Base-by-base conservation (phyloP, 2,113 vertebrate species). In the Marcusenius ussheri region DNA sequence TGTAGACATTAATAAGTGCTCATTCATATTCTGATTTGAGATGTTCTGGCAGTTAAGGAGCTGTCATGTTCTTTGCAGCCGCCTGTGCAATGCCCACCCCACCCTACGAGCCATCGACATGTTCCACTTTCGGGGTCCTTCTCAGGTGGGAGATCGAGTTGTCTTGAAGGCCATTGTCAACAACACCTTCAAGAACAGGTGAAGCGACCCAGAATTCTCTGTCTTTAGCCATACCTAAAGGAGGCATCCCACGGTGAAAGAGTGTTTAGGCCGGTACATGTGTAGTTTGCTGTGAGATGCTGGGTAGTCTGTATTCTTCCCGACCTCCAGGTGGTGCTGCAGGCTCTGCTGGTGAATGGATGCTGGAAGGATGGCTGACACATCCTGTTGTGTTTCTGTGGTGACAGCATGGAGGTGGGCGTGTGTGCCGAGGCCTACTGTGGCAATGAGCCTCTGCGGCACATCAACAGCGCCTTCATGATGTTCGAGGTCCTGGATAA, bases 391-490 rank as follows among this genome's bases (percentile, higher is more conserved):
- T 9, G 9, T 42, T n/a, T 13, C 10, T 62, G 39, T 89, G 51
- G n/a, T 51, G 91, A 7, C 92, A 99, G 98, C 95, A 98, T 99
- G 98, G 98, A 99, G 95, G 98, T 99, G 91, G 98, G 98, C 0
- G 98, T 99, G 89, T 97, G 98, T 0, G 98, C 97, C 0, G 98
- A 99, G 93, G 98, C 98, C 3, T 98, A 99, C 19, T 94, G 98
- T 93, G 96, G 96, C 13, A 96, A 96, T 10, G 90, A 95, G 90
- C 95, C 94, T 35, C 91, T 94, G 39, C 93, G 97, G 2, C 98
- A 99, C 92, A 98, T 99, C 95, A 99, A 99, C 94, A 98, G 97
- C 0, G 98, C 98, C 89, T 98, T 99, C 94, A 99, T 99, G 98
- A 98, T 97, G 91, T 99, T 98, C 0, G 96, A 97, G 92, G 98